phyloP scores from a whole-genome alignment of 2,797 vertebrate species.

The Cyclura pinguis region DNA sequence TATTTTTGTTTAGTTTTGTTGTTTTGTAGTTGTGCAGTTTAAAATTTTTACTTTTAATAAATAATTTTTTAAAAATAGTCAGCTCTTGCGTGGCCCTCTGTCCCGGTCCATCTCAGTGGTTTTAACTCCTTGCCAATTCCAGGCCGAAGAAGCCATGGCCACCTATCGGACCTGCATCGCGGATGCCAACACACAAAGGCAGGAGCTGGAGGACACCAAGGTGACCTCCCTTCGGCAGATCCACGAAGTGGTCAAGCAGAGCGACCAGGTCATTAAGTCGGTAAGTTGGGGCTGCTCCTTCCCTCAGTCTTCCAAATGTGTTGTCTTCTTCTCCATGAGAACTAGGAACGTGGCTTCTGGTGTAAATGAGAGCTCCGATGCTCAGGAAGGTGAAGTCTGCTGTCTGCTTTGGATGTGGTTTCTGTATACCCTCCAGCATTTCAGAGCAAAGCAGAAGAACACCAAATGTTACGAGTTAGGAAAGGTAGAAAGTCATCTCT shows the following conservation, averaged over 20 bases:
- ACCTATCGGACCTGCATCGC: slow-evolving; percentile 94
- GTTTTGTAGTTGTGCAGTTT: too few relatives aligned
- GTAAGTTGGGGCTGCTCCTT: slow-evolving; percentile 75
- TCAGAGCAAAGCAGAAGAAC: too few relatives aligned
- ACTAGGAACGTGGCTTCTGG: background rate
- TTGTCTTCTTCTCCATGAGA: background rate
- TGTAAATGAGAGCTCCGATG: background rate
- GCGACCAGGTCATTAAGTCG: slow-evolving; percentile 93
- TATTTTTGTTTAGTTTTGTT: too few relatives aligned
- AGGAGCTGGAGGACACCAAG: slow-evolving; percentile 95
- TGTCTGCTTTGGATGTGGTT: background rate
- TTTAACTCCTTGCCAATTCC: background rate
- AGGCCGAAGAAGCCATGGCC: slow-evolving; percentile 97
- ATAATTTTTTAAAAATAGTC: too few relatives aligned
- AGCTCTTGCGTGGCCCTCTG: too few relatives aligned
- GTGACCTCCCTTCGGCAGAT: slow-evolving; percentile 92
- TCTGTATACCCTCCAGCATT: too few relatives aligned
- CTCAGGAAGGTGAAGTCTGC: background rate
- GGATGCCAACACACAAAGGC: slow-evolving; percentile 91
- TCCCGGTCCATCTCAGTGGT: accelerated
- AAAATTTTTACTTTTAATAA: too few relatives aligned
- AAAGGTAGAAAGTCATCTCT: too few relatives aligned
- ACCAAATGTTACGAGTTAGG: too few relatives aligned
- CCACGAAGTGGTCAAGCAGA: slow-evolving; percentile 95
- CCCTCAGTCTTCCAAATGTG: background rate